Base-by-base conservation (phyloP, 2,797 vertebrate genomes). In the Hephaestus fuliginosus region DNA sequence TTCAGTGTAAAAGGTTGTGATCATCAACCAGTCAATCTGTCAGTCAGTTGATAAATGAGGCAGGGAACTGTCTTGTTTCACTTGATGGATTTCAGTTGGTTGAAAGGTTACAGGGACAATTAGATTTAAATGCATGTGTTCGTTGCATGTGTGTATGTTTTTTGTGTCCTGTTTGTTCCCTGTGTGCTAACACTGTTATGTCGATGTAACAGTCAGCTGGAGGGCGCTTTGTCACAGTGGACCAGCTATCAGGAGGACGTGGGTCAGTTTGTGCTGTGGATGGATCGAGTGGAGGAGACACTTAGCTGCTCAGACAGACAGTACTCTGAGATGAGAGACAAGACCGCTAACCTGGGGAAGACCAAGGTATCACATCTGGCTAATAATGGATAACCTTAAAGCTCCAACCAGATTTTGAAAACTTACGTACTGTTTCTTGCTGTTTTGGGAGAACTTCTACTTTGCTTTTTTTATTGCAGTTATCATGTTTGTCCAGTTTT, bases 181-280 rank as follows among this genome's bases (percentile, higher is more conserved):
- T 28, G 8, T 72, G 66, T 28, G 17, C 62, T 83, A 56, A 88
- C 63, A 12, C 74, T 70, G 7, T 44, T 51, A 30, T 74, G 48
- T 86, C 70, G 20, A 6, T 70, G 11, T 94, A 66, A 51, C 95
- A 99, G 98, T 90, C 97, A 98, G 86, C 92, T 99, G 49, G 98
- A 99, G 93, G 97, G 97, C 0, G 96, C 97, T 39, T 95, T 99
- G 53, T 99, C 97, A 2, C 97, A 98, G 73, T 99, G 98, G 98
- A 99, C 98, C 61, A 99, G 97, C 91, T 99, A 98, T 70, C 97
- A 99, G 93, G 98, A 99, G 84, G 98, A 98, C 1, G 96, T 99
- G 55, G 95, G 95, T 25, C 97, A 98, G 94, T 99, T 99, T 91
- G 94, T 96, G 68, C 81, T 92, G 76, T 99, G 98, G 98, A 97